phyloP scores from a whole-genome alignment of 2,888 invertebrate species.

The Nasonia oneida region DNA sequence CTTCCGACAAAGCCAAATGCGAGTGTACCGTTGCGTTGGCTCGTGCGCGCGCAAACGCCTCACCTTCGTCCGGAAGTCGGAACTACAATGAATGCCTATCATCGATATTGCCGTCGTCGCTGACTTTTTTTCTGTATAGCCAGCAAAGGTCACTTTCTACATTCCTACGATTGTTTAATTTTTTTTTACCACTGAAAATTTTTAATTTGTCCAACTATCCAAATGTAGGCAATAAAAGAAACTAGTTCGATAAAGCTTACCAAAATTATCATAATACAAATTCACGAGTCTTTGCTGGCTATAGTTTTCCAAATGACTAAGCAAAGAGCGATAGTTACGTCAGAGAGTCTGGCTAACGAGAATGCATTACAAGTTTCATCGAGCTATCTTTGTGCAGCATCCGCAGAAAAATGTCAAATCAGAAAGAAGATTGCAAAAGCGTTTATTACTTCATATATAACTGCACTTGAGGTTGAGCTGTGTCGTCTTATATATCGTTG shows the following conservation, averaged over 20 bases:
- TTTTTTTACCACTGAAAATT: too few relatives aligned
- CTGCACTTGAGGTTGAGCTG: neutral
- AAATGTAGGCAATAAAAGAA: neutral
- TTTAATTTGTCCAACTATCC: neutral
- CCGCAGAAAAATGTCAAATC: slow-evolving; percentile 30
- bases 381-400: slow-evolving; percentile 19
- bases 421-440: slow-evolving; percentile 33
- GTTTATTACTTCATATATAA: slow-evolving; percentile 4
- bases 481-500: slow-evolving; percentile 1
- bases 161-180: too few relatives aligned
- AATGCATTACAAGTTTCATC: slow-evolving; percentile 1
- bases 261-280: slow-evolving; percentile 10
- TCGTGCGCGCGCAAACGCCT: neutral
- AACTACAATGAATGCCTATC: slow-evolving; percentile 9
- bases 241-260: neutral
- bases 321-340: slow-evolving; percentile 19
- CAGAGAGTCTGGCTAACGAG: neutral
- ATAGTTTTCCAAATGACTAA: neutral
- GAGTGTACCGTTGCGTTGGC: slow-evolving; percentile 48
- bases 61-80: slow-evolving; percentile 40
- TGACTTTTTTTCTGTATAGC: neutral
- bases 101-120: neutral
- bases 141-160: neutral
- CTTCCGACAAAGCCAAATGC: slow-evolving; percentile 54
- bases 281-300: neutral